Base-by-base conservation (phyloP, 1,140 invertebrate species). In the Drosophila elegans region DNA sequence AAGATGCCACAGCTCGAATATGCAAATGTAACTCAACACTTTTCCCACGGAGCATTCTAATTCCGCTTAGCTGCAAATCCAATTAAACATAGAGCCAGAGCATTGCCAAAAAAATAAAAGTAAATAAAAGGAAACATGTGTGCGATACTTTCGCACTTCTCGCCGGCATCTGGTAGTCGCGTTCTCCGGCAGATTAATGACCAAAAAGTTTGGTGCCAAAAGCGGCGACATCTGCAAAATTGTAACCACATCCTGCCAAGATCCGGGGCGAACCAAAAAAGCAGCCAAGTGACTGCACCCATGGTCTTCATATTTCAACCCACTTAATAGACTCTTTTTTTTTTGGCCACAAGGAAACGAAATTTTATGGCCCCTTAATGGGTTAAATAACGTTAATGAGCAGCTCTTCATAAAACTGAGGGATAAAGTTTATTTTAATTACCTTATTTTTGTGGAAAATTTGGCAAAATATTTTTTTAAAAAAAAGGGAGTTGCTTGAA, bases 31-130 rank as follows among this genome's bases (percentile, higher is more conserved):
- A 32, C n/a, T 29, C 66, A 34, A 9, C 52, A 29, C 16, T 10
- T 41, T 55, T 7, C 21, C 42, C 42, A 36, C 32, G 48, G 46
- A 39, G 39, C 38, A 9, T 48, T 52, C 41, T 71, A 77, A 78
- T 78, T 78, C 56, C 48, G 71, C 71, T 80, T 44, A 75, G 52
- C 77, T 56, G 61, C 16, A 74, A 84, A 84, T 84, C 78, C 81
- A 84, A 85, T 84, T 84, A 84, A 77, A 84, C 82, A 74, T 56
- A 12, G 42, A 42, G 13, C 32, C 3, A 38, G 27, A 9, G 7
- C 29, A 25, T 36, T 45, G 36, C 71, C 55, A 74, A 41, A 48
- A 61, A 71, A 13, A n/a, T n/a, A n/a, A 46, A 9, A 38, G 25
- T 32, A 83, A 55, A 54, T 39, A 69, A 60, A 62, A 13, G 64